Conservation (phyloP, 2,113 vertebrate species). For the Lipotes vexillifer region DNA sequence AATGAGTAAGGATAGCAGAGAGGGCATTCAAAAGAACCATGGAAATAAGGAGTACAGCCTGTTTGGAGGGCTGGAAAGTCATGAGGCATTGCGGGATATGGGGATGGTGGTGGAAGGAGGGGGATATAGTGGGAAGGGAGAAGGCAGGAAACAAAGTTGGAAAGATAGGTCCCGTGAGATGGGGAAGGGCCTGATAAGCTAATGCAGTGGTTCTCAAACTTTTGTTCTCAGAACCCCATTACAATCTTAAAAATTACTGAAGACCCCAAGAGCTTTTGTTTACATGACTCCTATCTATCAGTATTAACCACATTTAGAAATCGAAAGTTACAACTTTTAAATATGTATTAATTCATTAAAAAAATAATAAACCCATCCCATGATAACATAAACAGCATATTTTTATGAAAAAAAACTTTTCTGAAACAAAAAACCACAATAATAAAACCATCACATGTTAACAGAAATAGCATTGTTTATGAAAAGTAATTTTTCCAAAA, state of each 20-base stretch:
- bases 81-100: neutral
- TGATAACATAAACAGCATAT: neutral
- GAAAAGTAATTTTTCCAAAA: neutral
- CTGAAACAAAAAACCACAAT: neutral
- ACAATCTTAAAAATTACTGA: neutral
- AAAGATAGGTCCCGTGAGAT: neutral
- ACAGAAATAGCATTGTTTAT: neutral
- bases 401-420: neutral
- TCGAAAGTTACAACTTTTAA: neutral
- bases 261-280: neutral
- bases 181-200: neutral
- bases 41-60: neutral
- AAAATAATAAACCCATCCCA: neutral
- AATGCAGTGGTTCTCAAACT: neutral
- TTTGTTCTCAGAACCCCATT: neutral
- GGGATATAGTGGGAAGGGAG: neutral
- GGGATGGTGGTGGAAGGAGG: neutral
- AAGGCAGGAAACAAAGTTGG: neutral
- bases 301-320: neutral
- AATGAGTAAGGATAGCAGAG: neutral
- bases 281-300: neutral
- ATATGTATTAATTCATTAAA: neutral
- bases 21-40: neutral
- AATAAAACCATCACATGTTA: neutral
- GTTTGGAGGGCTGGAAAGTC: neutral